These are phyloP conservation scores for Mesoligia furuncula DNA, from an alignment of 2,888 invertebrate genomes.

Conservation along the genomic window DNA sequence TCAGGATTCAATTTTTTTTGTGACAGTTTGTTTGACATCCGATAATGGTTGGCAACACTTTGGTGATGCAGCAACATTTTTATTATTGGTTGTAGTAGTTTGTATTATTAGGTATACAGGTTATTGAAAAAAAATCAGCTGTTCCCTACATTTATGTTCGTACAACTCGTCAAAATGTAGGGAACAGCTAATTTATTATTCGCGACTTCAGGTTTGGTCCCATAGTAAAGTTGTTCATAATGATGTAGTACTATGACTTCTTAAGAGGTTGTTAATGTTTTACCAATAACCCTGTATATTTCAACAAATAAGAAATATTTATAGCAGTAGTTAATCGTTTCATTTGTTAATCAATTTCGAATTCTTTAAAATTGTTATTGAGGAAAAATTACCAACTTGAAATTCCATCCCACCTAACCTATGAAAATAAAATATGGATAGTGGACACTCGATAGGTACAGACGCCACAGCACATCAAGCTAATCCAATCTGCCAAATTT, in stretches of 20 bases:
- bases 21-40: slow-evolving; percentile 58
- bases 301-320: background rate
- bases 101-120: background rate
- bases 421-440: background rate
- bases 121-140: no score
- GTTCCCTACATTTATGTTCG: no score
- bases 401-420: background rate
- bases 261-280: no score
- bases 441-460: no score
- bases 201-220: no score
- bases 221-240: no score
- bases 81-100: slow-evolving; percentile 12
- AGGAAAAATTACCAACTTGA: background rate
- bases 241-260: no score
- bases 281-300: background rate
- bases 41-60: slow-evolving; percentile 61
- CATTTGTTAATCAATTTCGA: background rate
- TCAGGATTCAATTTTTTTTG: slow-evolving; percentile 69
- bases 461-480: no score
- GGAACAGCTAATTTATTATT: no score
- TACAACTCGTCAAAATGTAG: no score
- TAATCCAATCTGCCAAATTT: no score
- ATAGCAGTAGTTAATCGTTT: background rate
- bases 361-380: background rate
- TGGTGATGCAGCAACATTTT: slow-evolving; percentile 57